These are phyloP conservation scores for Eupristina koningsbergeri DNA, from an alignment of 1,140 invertebrate genomes.

Conservation along the genomic window DNA sequence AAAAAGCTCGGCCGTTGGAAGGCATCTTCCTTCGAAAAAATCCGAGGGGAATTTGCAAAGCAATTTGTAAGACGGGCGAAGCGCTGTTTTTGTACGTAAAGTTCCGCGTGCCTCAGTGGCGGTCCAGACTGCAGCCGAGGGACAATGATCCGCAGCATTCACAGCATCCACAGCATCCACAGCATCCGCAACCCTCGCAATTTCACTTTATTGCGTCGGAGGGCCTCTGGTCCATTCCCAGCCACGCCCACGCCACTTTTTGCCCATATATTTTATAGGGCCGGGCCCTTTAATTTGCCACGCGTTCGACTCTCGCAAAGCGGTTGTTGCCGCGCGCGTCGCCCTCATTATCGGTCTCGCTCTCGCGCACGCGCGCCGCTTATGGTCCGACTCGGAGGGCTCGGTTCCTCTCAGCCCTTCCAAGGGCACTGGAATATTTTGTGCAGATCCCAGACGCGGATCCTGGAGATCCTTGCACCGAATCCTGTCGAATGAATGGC, in stretches of 20 bases:
- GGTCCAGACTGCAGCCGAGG: not conserved
- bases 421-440: not conserved
- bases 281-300: conserved; percentile 69
- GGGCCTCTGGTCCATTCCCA: conserved; percentile 19
- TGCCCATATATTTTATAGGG: conserved; percentile 52
- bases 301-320: conserved; percentile 68
- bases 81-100: not conserved
- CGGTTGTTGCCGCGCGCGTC: conserved; percentile 55
- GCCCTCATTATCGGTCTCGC: conserved; percentile 66
- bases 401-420: too few species aligned
- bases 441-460: too few species aligned
- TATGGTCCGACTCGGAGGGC: not conserved
- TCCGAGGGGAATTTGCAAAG: not conserved
- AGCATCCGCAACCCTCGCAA: conserved; percentile 20
- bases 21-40: not conserved
- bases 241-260: conserved; percentile 52
- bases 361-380: not conserved
- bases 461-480: not conserved
- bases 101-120: not conserved
- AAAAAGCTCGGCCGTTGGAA: not conserved
- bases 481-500: not conserved
- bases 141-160: not conserved
- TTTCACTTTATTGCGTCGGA: conserved; percentile 25
- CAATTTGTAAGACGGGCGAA: not conserved
- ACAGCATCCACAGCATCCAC: too few species aligned